These are phyloP conservation scores for Leucozona laternaria DNA, from an alignment of 2,888 invertebrate genomes.

Conservation along the genomic window DNA sequence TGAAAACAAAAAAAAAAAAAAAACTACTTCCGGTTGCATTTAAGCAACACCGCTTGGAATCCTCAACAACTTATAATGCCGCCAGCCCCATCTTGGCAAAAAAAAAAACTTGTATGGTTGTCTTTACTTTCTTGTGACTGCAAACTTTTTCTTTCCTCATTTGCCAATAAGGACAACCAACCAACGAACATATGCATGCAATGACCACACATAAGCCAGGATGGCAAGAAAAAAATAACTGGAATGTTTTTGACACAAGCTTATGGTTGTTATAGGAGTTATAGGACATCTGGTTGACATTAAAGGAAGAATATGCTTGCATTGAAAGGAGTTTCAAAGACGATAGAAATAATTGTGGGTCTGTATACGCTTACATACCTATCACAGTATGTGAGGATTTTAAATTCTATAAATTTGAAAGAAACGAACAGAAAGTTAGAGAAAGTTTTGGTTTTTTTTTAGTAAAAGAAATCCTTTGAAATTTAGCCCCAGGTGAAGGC, in stretches of 20 bases:
- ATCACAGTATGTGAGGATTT: neutral
- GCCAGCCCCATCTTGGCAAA: conserved; percentile 18
- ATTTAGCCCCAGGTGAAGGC: too few species aligned
- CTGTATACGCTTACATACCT: neutral
- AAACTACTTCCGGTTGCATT: conserved; percentile 51
- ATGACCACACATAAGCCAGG: conserved; percentile 27
- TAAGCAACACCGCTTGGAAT: conserved; percentile 42
- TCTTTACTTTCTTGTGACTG: conserved; percentile 18
- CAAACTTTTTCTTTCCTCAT: conserved; percentile 11
- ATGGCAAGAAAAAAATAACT: conserved; percentile 34
- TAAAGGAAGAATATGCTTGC: neutral
- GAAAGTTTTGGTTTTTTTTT: neutral
- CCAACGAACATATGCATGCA: too few species aligned
- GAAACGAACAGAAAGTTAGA: neutral
- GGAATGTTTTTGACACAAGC: conserved; percentile 56
- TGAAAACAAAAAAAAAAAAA: conserved; percentile 36
- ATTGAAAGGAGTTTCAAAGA: neutral
- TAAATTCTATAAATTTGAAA: neutral
- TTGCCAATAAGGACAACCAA: conserved; percentile 31
- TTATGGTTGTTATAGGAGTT: conserved; percentile 22
- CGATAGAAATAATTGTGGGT: neutral
- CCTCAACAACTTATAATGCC: conserved; percentile 37
- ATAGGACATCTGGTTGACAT: conserved; percentile 55
- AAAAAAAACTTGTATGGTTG: conserved; percentile 30
- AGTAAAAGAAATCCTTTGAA: too few species aligned